Conservation (phyloP, 2,888 invertebrate genomes). For the Caenorhabditis sinica region DNA sequence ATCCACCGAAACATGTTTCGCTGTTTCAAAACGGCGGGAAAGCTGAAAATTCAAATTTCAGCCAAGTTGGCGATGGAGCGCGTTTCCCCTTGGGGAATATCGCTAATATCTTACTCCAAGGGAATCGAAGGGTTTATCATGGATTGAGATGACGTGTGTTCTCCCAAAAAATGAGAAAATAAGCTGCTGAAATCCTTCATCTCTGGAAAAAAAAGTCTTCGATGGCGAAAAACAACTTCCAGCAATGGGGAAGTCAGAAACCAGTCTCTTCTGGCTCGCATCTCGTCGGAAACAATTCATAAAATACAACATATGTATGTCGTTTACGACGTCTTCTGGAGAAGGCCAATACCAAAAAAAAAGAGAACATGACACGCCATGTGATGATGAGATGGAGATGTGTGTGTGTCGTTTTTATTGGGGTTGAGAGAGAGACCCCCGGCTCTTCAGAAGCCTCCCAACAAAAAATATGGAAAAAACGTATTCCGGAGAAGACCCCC, state of each 20-base stretch:
- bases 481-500: conserved; percentile 2
- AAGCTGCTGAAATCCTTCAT: conserved; percentile 49
- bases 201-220: background rate
- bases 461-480: background rate
- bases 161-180: background rate
- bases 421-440: background rate
- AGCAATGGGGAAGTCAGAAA: background rate
- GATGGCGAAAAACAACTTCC: conserved; percentile 18
- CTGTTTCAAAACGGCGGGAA: no score
- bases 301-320: conserved; percentile 47
- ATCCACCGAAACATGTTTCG: no score
- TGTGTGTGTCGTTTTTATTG: conserved; percentile 15
- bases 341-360: conserved; percentile 9
- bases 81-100: no score
- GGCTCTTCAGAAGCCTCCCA: background rate
- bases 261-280: background rate
- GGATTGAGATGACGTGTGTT: no score
- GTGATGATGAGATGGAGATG: conserved; percentile 20
- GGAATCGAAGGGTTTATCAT: no score
- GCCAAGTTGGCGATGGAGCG: no score
- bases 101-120: no score
- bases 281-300: conserved; percentile 51
- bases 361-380: conserved; percentile 37
- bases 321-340: background rate
- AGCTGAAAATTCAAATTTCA: no score